Conservation (phyloP, 2,888 invertebrate species). For the Yponomeuta malinellus region DNA sequence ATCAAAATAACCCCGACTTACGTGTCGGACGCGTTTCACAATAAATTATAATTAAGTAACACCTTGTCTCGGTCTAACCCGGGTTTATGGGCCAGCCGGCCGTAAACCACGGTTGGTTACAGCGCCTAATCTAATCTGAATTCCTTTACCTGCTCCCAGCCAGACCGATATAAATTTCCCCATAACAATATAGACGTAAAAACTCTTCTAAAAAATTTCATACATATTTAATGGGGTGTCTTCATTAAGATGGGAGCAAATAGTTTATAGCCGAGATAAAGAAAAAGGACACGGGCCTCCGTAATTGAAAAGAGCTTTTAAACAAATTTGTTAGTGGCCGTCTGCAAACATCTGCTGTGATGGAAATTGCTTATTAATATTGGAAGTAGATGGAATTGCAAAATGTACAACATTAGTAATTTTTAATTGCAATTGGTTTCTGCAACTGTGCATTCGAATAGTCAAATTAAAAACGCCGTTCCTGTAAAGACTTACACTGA, state of each 20-base stretch:
- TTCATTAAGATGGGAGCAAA: slow-evolving; percentile 34
- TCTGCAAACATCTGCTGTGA: slow-evolving; percentile 39
- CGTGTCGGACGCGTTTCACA: slow-evolving; percentile 52
- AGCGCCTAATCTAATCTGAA: slow-evolving; percentile 61
- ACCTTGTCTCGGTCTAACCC: slow-evolving; percentile 52
- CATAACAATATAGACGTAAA: slow-evolving; percentile 24
- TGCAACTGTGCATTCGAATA: too few relatives aligned
- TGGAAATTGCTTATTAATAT: slow-evolving; percentile 31
- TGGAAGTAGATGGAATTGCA: not conserved
- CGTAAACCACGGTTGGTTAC: slow-evolving; percentile 54
- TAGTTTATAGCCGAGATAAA: slow-evolving; percentile 45
- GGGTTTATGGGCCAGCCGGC: slow-evolving; percentile 49
- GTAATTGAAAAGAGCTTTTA: slow-evolving; percentile 37
- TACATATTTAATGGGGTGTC: slow-evolving; percentile 30
- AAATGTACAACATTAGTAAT: not conserved
- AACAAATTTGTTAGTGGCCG: slow-evolving; percentile 33
- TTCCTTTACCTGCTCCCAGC: slow-evolving; percentile 53
- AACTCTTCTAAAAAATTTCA: slow-evolving; percentile 4
- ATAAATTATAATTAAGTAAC: slow-evolving; percentile 73
- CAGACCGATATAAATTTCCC: slow-evolving; percentile 39
- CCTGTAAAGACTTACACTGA: too few relatives aligned
- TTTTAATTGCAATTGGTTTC: too few relatives aligned
- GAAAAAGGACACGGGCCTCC: slow-evolving; percentile 26
- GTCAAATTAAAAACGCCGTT: too few relatives aligned
- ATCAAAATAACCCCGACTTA: slow-evolving; percentile 44